Conservation (phyloP, 2,797 vertebrate species). For the Austrolebias charrua region DNA sequence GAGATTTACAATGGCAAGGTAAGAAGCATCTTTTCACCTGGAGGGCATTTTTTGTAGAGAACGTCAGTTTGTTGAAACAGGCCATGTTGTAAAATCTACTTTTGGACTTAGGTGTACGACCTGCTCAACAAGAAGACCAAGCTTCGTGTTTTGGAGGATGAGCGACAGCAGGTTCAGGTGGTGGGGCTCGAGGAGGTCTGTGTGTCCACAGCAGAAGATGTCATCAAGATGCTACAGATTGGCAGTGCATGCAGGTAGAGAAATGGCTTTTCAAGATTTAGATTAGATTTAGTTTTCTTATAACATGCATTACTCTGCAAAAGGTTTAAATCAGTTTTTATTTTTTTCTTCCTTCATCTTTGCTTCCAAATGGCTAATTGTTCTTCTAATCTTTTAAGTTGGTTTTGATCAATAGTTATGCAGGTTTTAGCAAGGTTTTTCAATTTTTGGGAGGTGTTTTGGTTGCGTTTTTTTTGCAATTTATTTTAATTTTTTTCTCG, state of each 20-base stretch:
- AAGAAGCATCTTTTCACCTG: conserved; percentile 10
- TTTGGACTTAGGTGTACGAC: conserved; percentile 86
- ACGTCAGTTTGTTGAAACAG: background rate
- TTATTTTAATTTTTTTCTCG: too few species aligned
- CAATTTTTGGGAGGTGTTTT: too few species aligned
- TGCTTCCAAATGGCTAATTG: background rate
- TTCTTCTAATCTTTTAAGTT: background rate
- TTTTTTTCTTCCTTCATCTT: too few species aligned
- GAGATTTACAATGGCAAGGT: conserved; percentile 99
- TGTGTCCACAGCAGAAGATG: conserved; percentile 86
- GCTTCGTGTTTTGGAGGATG: conserved; percentile 92
- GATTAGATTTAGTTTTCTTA: background rate
- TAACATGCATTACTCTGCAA: too few species aligned
- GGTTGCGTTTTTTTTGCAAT: too few species aligned
- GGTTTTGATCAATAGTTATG: too few species aligned
- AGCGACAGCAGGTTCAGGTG: conserved; percentile 93
- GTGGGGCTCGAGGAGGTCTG: conserved; percentile 89
- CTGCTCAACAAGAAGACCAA: conserved; percentile 94
- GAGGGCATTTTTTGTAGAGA: background rate
- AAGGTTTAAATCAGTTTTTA: too few species aligned
- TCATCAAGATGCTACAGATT: conserved; percentile 88
- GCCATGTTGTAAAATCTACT: background rate
- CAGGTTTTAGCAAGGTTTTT: too few species aligned
- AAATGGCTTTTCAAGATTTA: background rate
- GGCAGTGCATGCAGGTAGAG: conserved; percentile 92